These are phyloP conservation scores for Brienomyrus longianalis DNA, from an alignment of 2,113 vertebrate genomes.

Conservation along the genomic window DNA sequence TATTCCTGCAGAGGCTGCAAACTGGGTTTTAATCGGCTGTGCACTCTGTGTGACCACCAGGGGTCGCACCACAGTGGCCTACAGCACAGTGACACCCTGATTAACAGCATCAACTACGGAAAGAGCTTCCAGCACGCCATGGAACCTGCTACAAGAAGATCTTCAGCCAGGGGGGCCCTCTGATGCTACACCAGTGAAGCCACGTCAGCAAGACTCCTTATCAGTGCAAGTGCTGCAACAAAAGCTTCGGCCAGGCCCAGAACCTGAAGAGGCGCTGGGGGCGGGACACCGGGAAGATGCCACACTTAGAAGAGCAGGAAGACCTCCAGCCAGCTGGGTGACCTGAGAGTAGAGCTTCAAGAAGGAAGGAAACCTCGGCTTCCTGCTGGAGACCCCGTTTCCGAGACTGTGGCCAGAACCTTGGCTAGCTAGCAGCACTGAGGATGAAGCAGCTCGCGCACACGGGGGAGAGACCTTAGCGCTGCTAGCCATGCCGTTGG, in stretches of 20 bases:
- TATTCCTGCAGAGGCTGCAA: neutral
- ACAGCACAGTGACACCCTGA: neutral
- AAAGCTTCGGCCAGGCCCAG: neutral
- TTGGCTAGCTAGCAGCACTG: constrained; percentile 3
- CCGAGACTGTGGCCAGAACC: constrained; percentile 5
- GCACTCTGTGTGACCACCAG: neutral
- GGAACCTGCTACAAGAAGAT: constrained; percentile 7
- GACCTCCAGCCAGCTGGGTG: constrained; percentile 18
- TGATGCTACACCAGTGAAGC: neutral
- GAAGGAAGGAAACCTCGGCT: constrained; percentile 12
- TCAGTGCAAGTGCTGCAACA: neutral
- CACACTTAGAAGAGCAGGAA: constrained; percentile 23
- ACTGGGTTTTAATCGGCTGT: neutral
- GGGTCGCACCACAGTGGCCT: neutral
- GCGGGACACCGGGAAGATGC: constrained; percentile 14
- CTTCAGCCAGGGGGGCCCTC: constrained; percentile 1
- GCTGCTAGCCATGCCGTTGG: neutral
- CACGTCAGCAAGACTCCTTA: constrained; percentile 11
- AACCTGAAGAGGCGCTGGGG: constrained; percentile 22
- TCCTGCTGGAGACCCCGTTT: constrained; percentile 11
- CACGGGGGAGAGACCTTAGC: neutral
- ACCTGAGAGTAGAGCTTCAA: constrained; percentile 13
- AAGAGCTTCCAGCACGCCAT: constrained; percentile 2
- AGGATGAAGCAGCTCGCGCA: constrained; percentile 9
- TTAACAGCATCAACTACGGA: constrained; percentile 7